These are phyloP conservation scores for Dicranocentrus wangi DNA, from an alignment of 2,888 invertebrate species.

Conservation along the genomic window DNA sequence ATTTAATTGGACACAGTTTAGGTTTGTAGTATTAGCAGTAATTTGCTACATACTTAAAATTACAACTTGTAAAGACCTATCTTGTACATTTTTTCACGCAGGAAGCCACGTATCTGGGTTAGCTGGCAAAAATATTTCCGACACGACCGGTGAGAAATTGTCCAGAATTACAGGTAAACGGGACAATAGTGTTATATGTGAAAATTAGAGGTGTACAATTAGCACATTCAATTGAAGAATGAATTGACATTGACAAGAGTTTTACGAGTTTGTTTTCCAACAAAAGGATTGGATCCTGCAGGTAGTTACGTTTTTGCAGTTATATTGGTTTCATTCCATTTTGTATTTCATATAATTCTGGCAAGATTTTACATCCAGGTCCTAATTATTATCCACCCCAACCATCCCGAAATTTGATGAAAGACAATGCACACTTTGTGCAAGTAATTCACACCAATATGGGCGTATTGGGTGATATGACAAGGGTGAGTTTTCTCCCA, in stretches of 20 bases:
- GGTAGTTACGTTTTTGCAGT: not conserved
- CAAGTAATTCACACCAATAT: constrained; percentile 45
- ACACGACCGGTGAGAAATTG: constrained; percentile 3
- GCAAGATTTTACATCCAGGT: not conserved
- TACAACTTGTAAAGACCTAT: too few relatives aligned
- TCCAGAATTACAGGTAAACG: constrained; percentile 35
- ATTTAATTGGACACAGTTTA: too few relatives aligned
- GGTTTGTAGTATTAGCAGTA: too few relatives aligned
- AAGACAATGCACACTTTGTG: constrained; percentile 33
- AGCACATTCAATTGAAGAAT: too few relatives aligned
- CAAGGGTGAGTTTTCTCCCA: too few relatives aligned
- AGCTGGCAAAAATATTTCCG: constrained; percentile 12
- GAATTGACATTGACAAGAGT: too few relatives aligned
- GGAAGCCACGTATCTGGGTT: constrained; percentile 41
- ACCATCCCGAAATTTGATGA: constrained; percentile 8
- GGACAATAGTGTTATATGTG: too few relatives aligned
- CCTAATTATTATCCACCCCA: constrained; percentile 32
- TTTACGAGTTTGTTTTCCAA: too few relatives aligned
- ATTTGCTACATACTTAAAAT: too few relatives aligned
- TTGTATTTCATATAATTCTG: not conserved
- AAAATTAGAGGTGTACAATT: too few relatives aligned
- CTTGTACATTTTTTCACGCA: too few relatives aligned
- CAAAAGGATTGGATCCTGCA: constrained; percentile 17
- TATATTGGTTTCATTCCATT: not conserved
- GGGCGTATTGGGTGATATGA: constrained; percentile 13